A percentile compares a stretch with the other conserved stretches of the same genome.
Evolutionary conservation across 1,140 invertebrate genomes (phyloP).

Genomic region (Cotesia glomerata): DNA sequence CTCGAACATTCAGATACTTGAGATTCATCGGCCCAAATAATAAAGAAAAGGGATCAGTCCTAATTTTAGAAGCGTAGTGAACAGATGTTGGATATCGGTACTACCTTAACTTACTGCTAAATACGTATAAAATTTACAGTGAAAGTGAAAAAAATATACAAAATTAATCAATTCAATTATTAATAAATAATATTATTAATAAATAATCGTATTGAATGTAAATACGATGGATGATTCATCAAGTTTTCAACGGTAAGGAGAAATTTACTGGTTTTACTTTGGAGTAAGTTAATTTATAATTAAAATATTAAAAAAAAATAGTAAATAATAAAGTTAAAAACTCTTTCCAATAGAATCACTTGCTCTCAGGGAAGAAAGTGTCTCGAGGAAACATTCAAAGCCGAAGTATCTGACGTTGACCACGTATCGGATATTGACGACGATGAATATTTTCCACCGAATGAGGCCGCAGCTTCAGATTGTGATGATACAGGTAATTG

Average conservation of each 20-base stretch:
- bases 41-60: not conserved
- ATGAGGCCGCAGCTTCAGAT: conserved; percentile 21
- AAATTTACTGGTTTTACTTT: conserved; percentile 25
- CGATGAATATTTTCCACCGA: conserved; percentile 26
- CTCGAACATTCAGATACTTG: not conserved
- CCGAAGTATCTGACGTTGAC: conserved; percentile 20
- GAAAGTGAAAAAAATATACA: no score
- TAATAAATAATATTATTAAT: conserved; percentile 10
- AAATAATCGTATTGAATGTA: conserved; percentile 16
- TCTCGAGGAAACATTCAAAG: conserved; percentile 21
- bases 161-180: no score
- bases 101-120: no score
- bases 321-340: conserved; percentile 20
- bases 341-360: conserved; percentile 18
- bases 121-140: no score
- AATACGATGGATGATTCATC: conserved; percentile 18
- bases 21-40: not conserved
- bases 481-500: conserved; percentile 23
- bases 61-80: no score
- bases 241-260: conserved; percentile 25
- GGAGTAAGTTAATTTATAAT: conserved; percentile 22
- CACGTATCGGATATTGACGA: conserved; percentile 24
- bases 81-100: no score
- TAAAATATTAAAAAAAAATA: conserved; percentile 19
- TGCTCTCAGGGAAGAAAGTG: conserved; percentile 6